Base-by-base conservation (phyloP, 2,888 invertebrate genomes). In the Pseudeuparius sepicola region DNA sequence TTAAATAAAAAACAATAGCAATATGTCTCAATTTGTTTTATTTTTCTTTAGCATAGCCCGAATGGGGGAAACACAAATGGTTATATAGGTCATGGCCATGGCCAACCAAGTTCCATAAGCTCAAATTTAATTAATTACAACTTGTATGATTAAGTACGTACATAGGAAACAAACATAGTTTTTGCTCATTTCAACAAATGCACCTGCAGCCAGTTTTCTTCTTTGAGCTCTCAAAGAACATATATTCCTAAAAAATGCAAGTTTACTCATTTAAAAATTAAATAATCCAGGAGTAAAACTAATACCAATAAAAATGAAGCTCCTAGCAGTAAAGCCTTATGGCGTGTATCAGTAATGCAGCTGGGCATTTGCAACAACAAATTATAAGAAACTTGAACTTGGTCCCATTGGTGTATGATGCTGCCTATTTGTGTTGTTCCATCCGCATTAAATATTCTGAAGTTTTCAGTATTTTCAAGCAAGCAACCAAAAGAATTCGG, bases 241-340 rank as follows among this genome's bases (percentile, higher is more conserved):
- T 69, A 46, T 76, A 75, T 58, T 78, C 76, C 78, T 78, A 64
- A 46, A 72, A 71, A 55, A 57, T 50, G 42, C 17, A 31, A 20
- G 20, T 13, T 15, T 15, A 13, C 18, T 9, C 18, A 23, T 23
- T 4, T 4, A 15, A 5, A 14, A 33, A 23, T 16, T 10, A 24
- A 29, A 31, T 14, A 34, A 14, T 56, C n/a, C n/a, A n/a, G n/a
- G n/a, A n/a, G n/a, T n/a, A n/a, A n/a, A n/a, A n/a, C n/a, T n/a
- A n/a, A n/a, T 69, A 88, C 90, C 73, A 92, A 64, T 37, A 92
- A 66, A 63, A 92, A 89, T 1, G 81, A 74, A 28, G 86, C 78
- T 4, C 82, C 90, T 14, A 92, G 57, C 33, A 90, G 65, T 3
- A 86, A 62, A 1, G 87, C 85, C 55, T 90, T 89, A 35, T 82